Percentiles rank a stretch among this genome's conserved stretches.
These are phyloP conservation scores for Erynnis tages DNA, from an alignment of 2,888 invertebrate species.

Conservation along the genomic window DNA sequence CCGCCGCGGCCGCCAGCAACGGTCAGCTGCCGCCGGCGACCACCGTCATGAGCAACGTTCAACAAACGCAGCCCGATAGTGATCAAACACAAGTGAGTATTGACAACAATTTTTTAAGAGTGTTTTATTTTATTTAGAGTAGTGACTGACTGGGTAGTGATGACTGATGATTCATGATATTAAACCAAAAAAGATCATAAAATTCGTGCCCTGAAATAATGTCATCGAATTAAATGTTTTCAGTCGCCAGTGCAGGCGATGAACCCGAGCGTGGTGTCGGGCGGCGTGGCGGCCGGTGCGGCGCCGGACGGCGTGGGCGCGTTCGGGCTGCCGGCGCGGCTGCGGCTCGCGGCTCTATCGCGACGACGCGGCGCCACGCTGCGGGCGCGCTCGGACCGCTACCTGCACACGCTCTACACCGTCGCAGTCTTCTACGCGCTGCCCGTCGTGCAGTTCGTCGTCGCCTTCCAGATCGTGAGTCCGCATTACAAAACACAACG, in stretches of 20 bases:
- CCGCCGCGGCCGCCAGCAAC: constrained; percentile 60
- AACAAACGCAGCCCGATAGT: constrained; percentile 63
- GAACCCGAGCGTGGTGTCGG: constrained; percentile 36
- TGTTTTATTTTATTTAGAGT: too few species aligned
- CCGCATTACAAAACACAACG: too few species aligned
- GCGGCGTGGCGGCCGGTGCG: not conserved
- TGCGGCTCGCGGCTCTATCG: constrained; percentile 66
- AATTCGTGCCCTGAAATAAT: too few species aligned
- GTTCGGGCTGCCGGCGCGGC: constrained; percentile 70
- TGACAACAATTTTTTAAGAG: too few species aligned
- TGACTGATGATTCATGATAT: too few species aligned
- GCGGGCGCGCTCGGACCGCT: constrained; percentile 76
- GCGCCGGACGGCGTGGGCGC: constrained; percentile 31
- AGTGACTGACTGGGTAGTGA: too few species aligned
- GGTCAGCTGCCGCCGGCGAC: constrained; percentile 45
- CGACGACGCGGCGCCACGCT: constrained; percentile 61
- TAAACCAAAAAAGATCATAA: too few species aligned
- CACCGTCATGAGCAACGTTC: constrained; percentile 68
- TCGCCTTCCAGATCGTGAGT: constrained; percentile 88
- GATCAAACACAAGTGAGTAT: not conserved
- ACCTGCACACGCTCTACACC: constrained; percentile 84
- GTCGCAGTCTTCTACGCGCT: constrained; percentile 93
- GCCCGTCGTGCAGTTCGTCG: constrained; percentile 92
- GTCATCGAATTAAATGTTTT: too few species aligned
- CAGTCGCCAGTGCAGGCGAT: constrained; percentile 31